Percentiles rank a stretch among this genome's conserved stretches.
Evolutionary conservation across 2,113 vertebrate genomes (phyloP).

Genomic region (Sander lucioperca): DNA sequence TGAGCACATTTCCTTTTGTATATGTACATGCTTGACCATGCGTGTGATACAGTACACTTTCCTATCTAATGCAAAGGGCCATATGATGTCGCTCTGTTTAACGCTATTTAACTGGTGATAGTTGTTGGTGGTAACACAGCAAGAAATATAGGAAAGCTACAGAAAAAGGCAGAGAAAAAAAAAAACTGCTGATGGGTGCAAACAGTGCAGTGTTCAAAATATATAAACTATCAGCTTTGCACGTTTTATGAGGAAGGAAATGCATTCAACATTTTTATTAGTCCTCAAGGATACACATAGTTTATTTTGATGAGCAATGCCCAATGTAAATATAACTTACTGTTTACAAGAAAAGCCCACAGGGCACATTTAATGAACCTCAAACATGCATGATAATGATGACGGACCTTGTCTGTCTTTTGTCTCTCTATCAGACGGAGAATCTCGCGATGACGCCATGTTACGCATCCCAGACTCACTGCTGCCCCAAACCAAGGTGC

Average conservation of each 20-base stretch:
- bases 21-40: neutral
- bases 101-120: neutral
- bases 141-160: neutral
- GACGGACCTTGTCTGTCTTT: conserved; percentile 17
- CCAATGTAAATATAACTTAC: neutral
- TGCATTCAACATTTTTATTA: neutral
- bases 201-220: neutral
- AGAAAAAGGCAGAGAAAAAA: neutral
- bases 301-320: neutral
- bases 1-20: neutral
- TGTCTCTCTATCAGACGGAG: conserved; percentile 78
- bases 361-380: neutral
- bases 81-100: neutral
- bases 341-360: neutral
- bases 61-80: neutral
- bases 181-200: neutral
- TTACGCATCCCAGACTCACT: conserved; percentile 83
- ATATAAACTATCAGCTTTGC: neutral
- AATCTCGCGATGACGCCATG: conserved; percentile 83
- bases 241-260: neutral
- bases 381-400: neutral
- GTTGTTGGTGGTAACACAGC: neutral
- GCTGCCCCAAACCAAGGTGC: conserved; percentile 85
- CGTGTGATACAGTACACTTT: neutral
- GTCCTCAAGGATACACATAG: neutral